phyloP scores from a whole-genome alignment of 23 tunicate genomes.

The Diplosoma virens region DNA sequence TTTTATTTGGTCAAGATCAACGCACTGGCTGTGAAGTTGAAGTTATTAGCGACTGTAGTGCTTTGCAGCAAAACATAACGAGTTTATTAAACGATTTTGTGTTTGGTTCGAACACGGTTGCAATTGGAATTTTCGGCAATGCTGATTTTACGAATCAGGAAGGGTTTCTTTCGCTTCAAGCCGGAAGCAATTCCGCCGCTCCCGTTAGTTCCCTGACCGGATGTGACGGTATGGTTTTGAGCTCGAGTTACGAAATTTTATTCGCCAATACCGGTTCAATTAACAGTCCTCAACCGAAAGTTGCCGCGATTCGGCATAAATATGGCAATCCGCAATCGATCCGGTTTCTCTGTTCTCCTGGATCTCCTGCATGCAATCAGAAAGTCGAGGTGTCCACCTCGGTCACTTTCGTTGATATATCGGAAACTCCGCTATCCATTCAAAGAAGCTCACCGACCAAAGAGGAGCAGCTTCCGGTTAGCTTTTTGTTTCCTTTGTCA shows the following conservation, averaged over 20 bases:
- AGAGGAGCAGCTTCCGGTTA: constrained; percentile 40
- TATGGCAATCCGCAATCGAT: constrained; percentile 18
- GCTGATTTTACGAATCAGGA: neutral
- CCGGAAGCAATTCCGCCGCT: neutral
- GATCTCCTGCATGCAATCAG: constrained; percentile 36
- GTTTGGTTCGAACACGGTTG: neutral
- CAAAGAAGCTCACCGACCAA: constrained; percentile 41
- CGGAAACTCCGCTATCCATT: constrained; percentile 37
- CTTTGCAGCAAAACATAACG: neutral
- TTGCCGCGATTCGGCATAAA: constrained; percentile 29
- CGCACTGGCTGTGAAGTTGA: neutral
- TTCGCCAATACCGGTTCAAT: constrained; percentile 58
- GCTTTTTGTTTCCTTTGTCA: constrained; percentile 74
- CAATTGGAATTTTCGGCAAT: constrained; percentile 51
- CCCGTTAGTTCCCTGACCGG: neutral
- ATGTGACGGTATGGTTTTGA: constrained; percentile 15
- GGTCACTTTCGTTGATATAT: constrained; percentile 59
- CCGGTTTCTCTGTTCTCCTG: constrained; percentile 11
- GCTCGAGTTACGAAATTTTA: constrained; percentile 27
- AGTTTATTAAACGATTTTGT: neutral
- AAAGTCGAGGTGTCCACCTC: constrained; percentile 43
- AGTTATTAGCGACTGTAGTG: constrained; percentile 11
- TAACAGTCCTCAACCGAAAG: constrained; percentile 62
- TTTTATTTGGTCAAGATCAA: neutral
- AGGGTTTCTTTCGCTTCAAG: neutral